Evolutionary conservation across 2,113 vertebrate species (phyloP), one percentile per base, ranked within the genome.

Genomic region (Pachyramphus minor): DNA sequence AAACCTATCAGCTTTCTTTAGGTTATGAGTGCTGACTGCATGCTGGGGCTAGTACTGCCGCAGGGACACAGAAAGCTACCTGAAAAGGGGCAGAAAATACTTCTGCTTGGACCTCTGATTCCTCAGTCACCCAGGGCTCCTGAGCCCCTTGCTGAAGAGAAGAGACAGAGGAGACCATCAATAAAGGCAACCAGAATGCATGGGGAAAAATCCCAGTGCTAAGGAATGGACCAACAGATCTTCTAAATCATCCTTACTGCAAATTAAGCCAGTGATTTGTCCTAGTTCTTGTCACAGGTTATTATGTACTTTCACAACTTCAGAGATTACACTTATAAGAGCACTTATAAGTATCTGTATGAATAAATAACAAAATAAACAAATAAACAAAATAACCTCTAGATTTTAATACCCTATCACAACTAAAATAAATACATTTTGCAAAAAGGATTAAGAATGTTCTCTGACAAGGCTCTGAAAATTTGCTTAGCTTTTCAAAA

Each of bases 41-140:
- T 2, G 1, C 24, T 0, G 0, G 4, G 4, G 33, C 10, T 39
- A 89, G 56, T 25, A 31, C 12, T 50, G 25, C 77, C 41, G 39
- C 63, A 55, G 33, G 19, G 33, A 45, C 45, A 60, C 33, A 55
- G 28, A 80, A 86, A 55, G 2, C 1, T 20, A 47, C 11, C 23
- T 21, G 33, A 47, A 73, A 59, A 66, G 35, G 3, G 6, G 8
- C 35, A 87, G 35, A 44, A 64, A 50, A 12, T 52, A 8, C n/a
- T 77, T 37, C 41, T 49, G 5, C n/a, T 31, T 49, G 2, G 4
- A 17, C 2, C 11, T 7, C n/a, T 39, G 6, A 14, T 44, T 83
- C 42, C 50, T 76, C 68, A 55, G 5, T 25, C 12, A 25, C 4
- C 41, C n/a, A 37, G 31, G 16, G 47, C 12, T 80, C 14, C 28